Evolutionary conservation across 2,113 vertebrate species (phyloP), one percentile per base, ranked within the genome.

Genomic region (Xiphophorus hellerii): DNA sequence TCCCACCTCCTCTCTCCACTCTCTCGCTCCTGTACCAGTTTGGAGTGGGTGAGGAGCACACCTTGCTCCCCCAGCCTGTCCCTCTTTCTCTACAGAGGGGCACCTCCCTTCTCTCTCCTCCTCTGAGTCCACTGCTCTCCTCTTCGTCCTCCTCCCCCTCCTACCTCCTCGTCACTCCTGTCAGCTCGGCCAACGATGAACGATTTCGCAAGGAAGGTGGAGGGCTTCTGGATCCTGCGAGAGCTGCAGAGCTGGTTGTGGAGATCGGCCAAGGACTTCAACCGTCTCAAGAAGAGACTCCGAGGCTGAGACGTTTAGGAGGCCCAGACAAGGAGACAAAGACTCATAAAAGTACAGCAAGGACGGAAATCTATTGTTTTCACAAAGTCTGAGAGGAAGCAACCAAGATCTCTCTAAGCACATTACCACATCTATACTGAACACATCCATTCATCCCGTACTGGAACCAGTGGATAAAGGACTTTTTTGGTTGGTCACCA

Each of bases 201-300:
- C 1, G 96, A 98, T 89, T 98, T 99, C 79, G 94, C 98, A 51
- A 92, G 96, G 86, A 99, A 99, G 92, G 97, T 99, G 94, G 97
- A 97, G 37, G 96, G 97, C 27, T 99, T 98, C 89, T 99, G 98
- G 98, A 93, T 99, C 89, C 93, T 99, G 83, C 94, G 98, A 84
- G 98, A 99, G 93, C 94, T 99, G 90, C 97, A 99, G 94, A 98
- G 96, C 74, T 99, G 98, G 98, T 92, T 99, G 74, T 98, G 97
- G 97, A 94, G 98, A 63, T 99, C 98, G 0, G 97, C 98, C 29
- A 99, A 99, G 82, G 98, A 99, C 94, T 99, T 99, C 84, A 98
- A 97, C 88, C 92, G 97, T 62, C 96, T 99, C 48, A 98, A 98
- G 93, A 98, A 96, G 92, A 96, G 92, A 76, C 91, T 95, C 39